Evolutionary conservation across 2,888 invertebrate species (phyloP), one percentile per base, ranked within the genome.

Genomic region (Acronicta alni): DNA sequence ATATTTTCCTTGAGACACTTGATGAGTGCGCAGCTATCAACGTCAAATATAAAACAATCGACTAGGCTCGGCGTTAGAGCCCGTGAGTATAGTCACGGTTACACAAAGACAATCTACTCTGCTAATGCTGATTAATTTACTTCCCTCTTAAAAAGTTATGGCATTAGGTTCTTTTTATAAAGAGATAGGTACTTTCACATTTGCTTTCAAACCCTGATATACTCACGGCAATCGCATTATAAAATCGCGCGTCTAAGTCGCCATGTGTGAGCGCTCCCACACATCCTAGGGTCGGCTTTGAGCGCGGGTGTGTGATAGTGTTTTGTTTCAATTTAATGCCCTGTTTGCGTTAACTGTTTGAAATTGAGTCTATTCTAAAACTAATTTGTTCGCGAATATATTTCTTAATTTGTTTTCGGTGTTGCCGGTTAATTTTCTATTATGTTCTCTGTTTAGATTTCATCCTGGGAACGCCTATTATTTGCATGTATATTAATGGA

Each of bases 311-410:
- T 58, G 56, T 57, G 70, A 69, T 74, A 63, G 71, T 80, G 77
- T 81, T 82, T 69, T 79, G 80, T 75, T 82, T 82, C 73, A 82
- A 82, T 82, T 77, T 72, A 74, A 77, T 70, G 35, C 59, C 61
- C 48, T 80, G 71, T 80, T 81, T 80, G 67, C 61, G 52, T 69
- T 71, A 62, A 63, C 73, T 62, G 72, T 70, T 72, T 64, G 61
- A 68, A 74, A 74, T 74, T 58, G 61, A 72, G 60, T 75, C 70
- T 64, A 62, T 66, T 55, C 64, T 68, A 59, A 77, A 75, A 75
- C 64, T 71, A 73, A 68, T 68, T 68, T 71, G 58, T 57, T 55
- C 58, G 45, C 64, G 64, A 69, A 75, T 62, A 69, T 69, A 64
- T 72, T 75, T 70, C 73, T 73, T 75, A 59, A 72, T 75, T 72